Evolutionary conservation across 2,888 invertebrate genomes (phyloP).

Genomic region (Chrysodeixis includens): DNA sequence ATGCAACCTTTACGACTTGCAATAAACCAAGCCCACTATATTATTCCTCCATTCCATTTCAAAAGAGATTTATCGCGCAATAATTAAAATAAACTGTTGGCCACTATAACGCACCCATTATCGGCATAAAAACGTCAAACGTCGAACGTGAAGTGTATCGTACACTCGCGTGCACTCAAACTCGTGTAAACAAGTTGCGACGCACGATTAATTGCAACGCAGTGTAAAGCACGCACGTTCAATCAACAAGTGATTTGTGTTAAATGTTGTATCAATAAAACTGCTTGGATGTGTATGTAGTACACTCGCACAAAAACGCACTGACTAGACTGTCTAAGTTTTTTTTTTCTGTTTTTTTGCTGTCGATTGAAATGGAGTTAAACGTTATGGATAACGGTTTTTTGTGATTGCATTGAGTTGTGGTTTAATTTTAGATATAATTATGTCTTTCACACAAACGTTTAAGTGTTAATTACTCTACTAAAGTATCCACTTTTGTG

Average conservation of each 20-base stretch:
- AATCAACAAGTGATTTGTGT: slow-evolving; percentile 76
- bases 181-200: slow-evolving; percentile 69
- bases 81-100: slow-evolving; percentile 52
- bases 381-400: not conserved
- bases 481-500: too few species aligned
- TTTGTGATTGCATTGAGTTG: not conserved
- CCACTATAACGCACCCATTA: slow-evolving; percentile 54
- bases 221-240: slow-evolving; percentile 67
- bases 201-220: slow-evolving; percentile 68
- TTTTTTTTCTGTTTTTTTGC: not conserved
- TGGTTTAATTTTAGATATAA: not conserved
- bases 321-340: slow-evolving; percentile 3
- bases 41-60: slow-evolving; percentile 27
- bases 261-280: slow-evolving; percentile 71
- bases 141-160: slow-evolving; percentile 55
- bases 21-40: slow-evolving; percentile 14
- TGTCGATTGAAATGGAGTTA: not conserved
- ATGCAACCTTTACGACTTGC: not conserved
- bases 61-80: slow-evolving; percentile 44
- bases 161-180: slow-evolving; percentile 68
- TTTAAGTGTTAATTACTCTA: not conserved
- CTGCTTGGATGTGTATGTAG: slow-evolving; percentile 55
- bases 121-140: slow-evolving; percentile 60
- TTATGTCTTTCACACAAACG: not conserved
- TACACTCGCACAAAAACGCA: slow-evolving; percentile 29